A percentile compares a stretch with the other conserved stretches of the same genome.
Conservation (phyloP, 2,888 invertebrate species). For the Dasysyrphus albostriatus region DNA sequence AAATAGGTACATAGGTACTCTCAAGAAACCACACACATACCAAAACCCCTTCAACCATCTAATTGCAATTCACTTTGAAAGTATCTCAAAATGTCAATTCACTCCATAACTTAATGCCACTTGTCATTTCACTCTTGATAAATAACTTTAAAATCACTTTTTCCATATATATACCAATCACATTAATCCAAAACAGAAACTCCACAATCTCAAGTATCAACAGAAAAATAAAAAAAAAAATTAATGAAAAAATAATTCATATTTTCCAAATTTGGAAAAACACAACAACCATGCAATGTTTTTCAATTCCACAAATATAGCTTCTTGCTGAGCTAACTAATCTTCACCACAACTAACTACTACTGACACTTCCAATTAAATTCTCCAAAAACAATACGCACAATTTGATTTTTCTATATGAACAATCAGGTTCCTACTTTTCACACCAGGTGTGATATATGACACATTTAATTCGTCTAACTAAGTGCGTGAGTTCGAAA, state of each 20-base stretch:
- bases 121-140: constrained; percentile 56
- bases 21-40: background rate
- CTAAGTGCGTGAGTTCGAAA: constrained; percentile 6
- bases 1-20: background rate
- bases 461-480: constrained; percentile 70
- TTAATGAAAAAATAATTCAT: constrained; percentile 58
- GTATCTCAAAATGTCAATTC: constrained; percentile 54
- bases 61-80: constrained; percentile 50
- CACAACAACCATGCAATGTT: constrained; percentile 37
- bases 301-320: constrained; percentile 17
- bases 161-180: constrained; percentile 25
- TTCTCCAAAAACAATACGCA: constrained; percentile 57
- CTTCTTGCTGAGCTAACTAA: constrained; percentile 12
- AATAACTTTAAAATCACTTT: constrained; percentile 59
- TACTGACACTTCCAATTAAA: constrained; percentile 72
- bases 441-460: constrained; percentile 71
- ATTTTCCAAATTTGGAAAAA: constrained; percentile 59
- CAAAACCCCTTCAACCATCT: constrained; percentile 22
- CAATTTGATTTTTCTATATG: constrained; percentile 8
- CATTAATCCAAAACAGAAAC: constrained; percentile 47
- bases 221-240: background rate
- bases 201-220: constrained; percentile 19
- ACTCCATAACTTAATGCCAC: constrained; percentile 57
- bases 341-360: constrained; percentile 56
- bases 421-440: constrained; percentile 24